Conservation (phyloP, 2,888 invertebrate species). For the Torymus auratus region DNA sequence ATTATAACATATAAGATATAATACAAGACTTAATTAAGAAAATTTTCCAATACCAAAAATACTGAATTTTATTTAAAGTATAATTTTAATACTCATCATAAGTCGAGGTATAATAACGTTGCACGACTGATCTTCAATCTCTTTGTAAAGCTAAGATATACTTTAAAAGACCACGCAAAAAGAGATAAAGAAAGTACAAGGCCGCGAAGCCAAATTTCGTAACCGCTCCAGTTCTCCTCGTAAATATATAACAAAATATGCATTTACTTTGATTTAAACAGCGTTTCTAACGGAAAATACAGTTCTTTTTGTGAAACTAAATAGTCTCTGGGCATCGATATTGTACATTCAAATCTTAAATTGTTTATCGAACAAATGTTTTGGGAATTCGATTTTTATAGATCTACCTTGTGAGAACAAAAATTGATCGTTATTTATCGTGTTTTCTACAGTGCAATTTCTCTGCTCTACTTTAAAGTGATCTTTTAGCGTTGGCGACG, state of each 20-base stretch:
- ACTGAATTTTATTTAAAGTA: too few species aligned
- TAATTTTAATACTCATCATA: too few species aligned
- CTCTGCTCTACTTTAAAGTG: neutral
- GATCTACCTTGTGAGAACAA: neutral
- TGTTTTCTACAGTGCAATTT: conserved; percentile 8
- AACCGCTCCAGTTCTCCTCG: neutral
- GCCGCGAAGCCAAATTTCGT: neutral
- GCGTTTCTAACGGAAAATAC: neutral
- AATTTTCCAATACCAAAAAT: too few species aligned
- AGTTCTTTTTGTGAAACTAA: too few species aligned
- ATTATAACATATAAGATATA: too few species aligned
- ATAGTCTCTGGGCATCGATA: too few species aligned
- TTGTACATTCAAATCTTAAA: neutral
- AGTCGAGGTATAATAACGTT: too few species aligned
- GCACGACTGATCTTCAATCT: neutral
- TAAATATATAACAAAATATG: conserved; percentile 15
- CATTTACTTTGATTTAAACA: neutral
- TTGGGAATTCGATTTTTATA: neutral
- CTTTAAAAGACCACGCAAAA: conserved; percentile 1
- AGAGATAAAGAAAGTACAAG: conserved; percentile 14
- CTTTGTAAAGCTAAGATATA: neutral
- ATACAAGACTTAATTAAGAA: too few species aligned
- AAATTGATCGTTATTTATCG: conserved; percentile 25
- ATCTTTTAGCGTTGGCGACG: neutral
- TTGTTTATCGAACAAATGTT: neutral